Evolutionary conservation across 2,888 invertebrate genomes (phyloP).

Genomic region (Ophioninae sp.): DNA sequence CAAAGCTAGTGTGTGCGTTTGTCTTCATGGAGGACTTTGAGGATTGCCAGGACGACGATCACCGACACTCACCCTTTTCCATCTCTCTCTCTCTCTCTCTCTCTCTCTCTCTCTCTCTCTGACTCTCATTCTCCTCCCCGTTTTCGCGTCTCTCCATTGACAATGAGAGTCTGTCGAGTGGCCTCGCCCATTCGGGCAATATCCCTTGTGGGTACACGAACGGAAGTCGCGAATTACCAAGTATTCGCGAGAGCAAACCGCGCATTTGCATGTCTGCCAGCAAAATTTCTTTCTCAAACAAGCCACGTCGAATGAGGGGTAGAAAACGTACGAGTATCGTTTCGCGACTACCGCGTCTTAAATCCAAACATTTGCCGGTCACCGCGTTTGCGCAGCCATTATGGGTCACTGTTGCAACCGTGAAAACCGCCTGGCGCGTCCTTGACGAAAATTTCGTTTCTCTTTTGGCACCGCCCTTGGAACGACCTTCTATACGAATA

Average conservation of each 20-base stretch:
- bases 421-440: not conserved
- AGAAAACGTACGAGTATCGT: slow-evolving; percentile 1
- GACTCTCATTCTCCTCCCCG: slow-evolving; percentile 21
- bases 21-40: slow-evolving; percentile 25
- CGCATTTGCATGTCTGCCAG: slow-evolving; percentile 23
- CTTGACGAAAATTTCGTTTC: not conserved
- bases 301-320: not conserved
- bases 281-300: slow-evolving; percentile 39
- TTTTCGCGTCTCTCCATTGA: slow-evolving; percentile 19
- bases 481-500: not conserved
- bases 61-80: slow-evolving; percentile 25
- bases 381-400: not conserved
- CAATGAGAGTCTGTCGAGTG: slow-evolving; percentile 30
- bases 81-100: slow-evolving; percentile 22
- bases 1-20: slow-evolving; percentile 39
- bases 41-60: slow-evolving; percentile 17
- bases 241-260: slow-evolving; percentile 42
- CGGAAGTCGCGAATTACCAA: slow-evolving; percentile 60
- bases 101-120: slow-evolving; percentile 1
- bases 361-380: not conserved
- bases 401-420: not conserved
- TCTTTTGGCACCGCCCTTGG: not conserved
- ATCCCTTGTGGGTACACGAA: slow-evolving; percentile 11
- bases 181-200: slow-evolving; percentile 34
- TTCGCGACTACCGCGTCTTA: not conserved